These are phyloP conservation scores for Ylistrum balloti DNA, from an alignment of 1,140 invertebrate species.

Conservation along the genomic window DNA sequence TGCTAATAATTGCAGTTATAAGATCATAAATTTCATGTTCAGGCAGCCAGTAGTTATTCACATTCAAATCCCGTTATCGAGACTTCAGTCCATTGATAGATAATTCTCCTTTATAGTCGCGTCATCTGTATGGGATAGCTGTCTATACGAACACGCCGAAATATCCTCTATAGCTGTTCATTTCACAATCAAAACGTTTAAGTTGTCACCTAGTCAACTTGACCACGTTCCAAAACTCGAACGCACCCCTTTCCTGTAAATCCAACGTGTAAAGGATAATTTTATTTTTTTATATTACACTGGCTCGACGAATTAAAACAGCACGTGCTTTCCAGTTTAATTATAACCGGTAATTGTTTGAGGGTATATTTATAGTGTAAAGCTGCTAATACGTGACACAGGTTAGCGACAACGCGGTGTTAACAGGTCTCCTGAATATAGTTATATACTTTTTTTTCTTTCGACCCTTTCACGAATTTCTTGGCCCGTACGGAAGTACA, in stretches of 20 bases:
- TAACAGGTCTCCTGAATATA: background rate
- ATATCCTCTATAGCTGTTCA: conserved; percentile 17
- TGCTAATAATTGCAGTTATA: conserved; percentile 29
- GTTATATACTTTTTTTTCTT: background rate
- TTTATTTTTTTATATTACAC: background rate
- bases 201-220: background rate
- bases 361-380: background rate
- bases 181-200: conserved; percentile 17
- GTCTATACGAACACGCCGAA: conserved; percentile 21
- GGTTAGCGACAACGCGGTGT: background rate
- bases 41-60: background rate
- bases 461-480: background rate
- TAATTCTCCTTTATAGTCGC: background rate
- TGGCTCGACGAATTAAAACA: background rate
- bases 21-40: conserved; percentile 19
- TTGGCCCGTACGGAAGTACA: background rate
- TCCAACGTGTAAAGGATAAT: background rate
- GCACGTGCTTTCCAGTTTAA: background rate
- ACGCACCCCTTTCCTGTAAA: background rate
- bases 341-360: no score
- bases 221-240: background rate
- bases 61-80: background rate
- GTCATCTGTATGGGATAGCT: conserved; percentile 3
- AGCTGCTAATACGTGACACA: background rate
- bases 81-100: background rate